These are phyloP conservation scores for Oophaga pumilio DNA, from an alignment of 2,113 vertebrate species.

Conservation along the genomic window DNA sequence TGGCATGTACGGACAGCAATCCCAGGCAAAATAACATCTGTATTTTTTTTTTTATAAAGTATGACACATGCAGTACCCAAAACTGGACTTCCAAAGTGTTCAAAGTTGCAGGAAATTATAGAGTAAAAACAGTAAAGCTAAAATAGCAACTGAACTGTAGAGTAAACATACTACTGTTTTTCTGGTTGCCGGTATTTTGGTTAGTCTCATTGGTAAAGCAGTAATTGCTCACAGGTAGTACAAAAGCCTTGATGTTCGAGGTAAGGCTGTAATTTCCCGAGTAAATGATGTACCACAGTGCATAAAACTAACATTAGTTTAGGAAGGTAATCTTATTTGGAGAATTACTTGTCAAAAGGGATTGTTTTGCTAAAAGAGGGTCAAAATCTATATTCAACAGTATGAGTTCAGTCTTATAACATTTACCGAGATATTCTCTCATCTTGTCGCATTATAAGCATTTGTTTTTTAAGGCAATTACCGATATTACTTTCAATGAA, in stretches of 20 bases:
- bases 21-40: conserved; percentile 44
- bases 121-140: conserved; percentile 15
- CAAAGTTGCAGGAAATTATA: conserved; percentile 42
- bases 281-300: background rate
- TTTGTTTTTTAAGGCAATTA: too few species aligned
- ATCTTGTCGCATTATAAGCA: too few species aligned
- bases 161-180: conserved; percentile 16
- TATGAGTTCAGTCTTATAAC: background rate
- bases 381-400: too few species aligned
- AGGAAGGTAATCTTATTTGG: background rate
- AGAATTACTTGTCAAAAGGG: background rate
- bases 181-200: conserved; percentile 23
- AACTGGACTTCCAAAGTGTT: conserved; percentile 10
- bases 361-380: background rate
- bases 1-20: conserved; percentile 17
- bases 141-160: conserved; percentile 26
- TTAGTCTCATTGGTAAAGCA: conserved; percentile 26
- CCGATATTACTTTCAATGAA: too few species aligned
- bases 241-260: conserved; percentile 1
- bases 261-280: conserved; percentile 15
- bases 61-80: conserved; percentile 36
- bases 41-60: conserved; percentile 21
- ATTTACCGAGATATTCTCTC: too few species aligned
- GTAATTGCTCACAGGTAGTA: conserved; percentile 38
- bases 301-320: background rate